Percentiles rank a stretch among this genome's conserved stretches.
Evolutionary conservation across 2,797 vertebrate genomes (phyloP).

Genomic region (Meriones psammophilus): DNA sequence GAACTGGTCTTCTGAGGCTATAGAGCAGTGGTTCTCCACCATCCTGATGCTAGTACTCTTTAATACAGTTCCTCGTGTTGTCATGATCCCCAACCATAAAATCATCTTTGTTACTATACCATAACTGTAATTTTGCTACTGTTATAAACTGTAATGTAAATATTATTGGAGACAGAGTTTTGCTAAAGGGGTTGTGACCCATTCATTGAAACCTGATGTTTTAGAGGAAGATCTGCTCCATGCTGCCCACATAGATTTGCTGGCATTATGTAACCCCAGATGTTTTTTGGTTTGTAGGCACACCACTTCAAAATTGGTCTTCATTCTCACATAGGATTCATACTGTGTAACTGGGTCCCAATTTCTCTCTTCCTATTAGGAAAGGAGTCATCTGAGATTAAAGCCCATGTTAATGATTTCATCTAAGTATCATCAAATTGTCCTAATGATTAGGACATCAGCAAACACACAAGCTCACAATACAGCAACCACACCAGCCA

Average conservation of each 20-base stretch:
- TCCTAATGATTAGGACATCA: background rate
- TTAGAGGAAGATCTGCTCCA: background rate
- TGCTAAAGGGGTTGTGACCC: background rate
- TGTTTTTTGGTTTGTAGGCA: background rate
- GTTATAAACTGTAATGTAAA: background rate
- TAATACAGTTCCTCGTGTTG: background rate
- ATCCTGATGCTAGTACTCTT: too few species aligned
- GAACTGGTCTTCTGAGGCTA: background rate
- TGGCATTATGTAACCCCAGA: background rate
- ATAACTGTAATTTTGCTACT: background rate
- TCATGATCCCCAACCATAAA: background rate
- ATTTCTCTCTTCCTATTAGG: background rate
- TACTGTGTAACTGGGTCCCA: background rate
- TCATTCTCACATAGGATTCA: background rate
- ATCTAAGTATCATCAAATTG: conserved; percentile 14
- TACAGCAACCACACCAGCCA: background rate
- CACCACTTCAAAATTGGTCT: background rate
- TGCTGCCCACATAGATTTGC: background rate
- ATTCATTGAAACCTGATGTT: background rate
- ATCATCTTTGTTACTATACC: too few species aligned
- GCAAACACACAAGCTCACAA: background rate
- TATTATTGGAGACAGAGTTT: background rate
- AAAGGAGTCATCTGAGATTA: background rate
- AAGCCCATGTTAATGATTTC: background rate
- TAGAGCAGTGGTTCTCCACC: background rate